These are phyloP conservation scores for Drosophila kikkawai DNA, from an alignment of 1,140 invertebrate genomes.

Conservation along the genomic window DNA sequence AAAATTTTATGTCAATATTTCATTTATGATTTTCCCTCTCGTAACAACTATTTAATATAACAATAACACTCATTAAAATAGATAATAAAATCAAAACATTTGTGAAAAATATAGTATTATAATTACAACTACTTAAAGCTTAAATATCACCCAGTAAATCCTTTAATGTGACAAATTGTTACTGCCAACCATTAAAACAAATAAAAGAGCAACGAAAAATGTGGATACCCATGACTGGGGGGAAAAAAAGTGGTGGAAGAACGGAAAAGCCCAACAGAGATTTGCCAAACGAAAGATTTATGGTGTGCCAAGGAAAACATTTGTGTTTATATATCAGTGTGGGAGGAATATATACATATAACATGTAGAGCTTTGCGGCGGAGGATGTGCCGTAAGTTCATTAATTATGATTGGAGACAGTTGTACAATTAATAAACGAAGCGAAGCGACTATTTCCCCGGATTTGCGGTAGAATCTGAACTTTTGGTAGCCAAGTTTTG, in stretches of 20 bases:
- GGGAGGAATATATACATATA: conserved; percentile 43
- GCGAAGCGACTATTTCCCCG: conserved; percentile 38
- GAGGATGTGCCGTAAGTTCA: conserved; percentile 75
- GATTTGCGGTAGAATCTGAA: conserved; percentile 38
- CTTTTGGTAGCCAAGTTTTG: neutral
- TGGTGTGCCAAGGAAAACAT: conserved; percentile 74
- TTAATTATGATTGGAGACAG: conserved; percentile 83
- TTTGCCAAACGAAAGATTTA: conserved; percentile 75
- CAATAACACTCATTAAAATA: too few species aligned
- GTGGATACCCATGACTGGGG: neutral
- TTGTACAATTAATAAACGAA: conserved; percentile 80
- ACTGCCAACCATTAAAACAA: conserved; percentile 51
- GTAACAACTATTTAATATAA: too few species aligned
- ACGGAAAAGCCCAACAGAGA: conserved; percentile 41
- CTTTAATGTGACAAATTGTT: conserved; percentile 68
- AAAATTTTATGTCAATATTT: too few species aligned
- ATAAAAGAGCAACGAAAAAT: conserved; percentile 30
- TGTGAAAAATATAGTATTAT: neutral
- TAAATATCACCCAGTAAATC: conserved; percentile 27
- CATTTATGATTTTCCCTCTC: too few species aligned
- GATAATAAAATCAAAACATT: neutral
- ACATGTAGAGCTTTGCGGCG: conserved; percentile 26
- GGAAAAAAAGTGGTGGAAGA: neutral
- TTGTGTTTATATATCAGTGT: conserved; percentile 68
- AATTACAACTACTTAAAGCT: conserved; percentile 7